Evolutionary conservation across 1,140 invertebrate species (phyloP).

Genomic region (Atta cephalotes): DNA sequence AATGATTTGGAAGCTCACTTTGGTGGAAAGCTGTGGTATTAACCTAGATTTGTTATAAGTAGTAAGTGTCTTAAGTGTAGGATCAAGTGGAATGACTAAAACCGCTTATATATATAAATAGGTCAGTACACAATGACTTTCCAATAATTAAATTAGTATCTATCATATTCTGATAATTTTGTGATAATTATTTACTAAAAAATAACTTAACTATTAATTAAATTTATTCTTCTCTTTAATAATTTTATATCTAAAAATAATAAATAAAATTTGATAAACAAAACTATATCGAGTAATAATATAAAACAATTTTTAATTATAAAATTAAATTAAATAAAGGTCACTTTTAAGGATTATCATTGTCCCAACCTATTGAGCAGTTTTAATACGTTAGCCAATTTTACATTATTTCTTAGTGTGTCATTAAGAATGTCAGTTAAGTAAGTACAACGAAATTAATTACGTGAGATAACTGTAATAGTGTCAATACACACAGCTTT

Average conservation of each 20-base stretch:
- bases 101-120: constrained; percentile 7
- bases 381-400: constrained; percentile 4
- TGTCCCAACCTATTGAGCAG: neutral
- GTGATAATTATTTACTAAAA: neutral
- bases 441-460: constrained; percentile 16
- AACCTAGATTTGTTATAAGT: constrained; percentile 38
- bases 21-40: neutral
- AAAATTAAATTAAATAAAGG: neutral
- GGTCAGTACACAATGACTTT: constrained; percentile 21
- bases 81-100: constrained; percentile 28
- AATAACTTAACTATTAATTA: too few relatives aligned
- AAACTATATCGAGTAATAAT: neutral
- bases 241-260: constrained; percentile 4
- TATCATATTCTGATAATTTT: neutral
- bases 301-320: neutral
- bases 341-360: neutral
- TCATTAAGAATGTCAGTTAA: neutral
- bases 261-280: neutral
- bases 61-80: constrained; percentile 23
- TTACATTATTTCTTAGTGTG: neutral
- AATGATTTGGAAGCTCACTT: neutral
- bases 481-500: constrained; percentile 2
- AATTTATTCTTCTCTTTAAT: too few relatives aligned
- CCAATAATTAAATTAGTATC: constrained; percentile 25
- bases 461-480: neutral